Conservation (phyloP, 2,888 invertebrate genomes). For the Dione vanillae region DNA sequence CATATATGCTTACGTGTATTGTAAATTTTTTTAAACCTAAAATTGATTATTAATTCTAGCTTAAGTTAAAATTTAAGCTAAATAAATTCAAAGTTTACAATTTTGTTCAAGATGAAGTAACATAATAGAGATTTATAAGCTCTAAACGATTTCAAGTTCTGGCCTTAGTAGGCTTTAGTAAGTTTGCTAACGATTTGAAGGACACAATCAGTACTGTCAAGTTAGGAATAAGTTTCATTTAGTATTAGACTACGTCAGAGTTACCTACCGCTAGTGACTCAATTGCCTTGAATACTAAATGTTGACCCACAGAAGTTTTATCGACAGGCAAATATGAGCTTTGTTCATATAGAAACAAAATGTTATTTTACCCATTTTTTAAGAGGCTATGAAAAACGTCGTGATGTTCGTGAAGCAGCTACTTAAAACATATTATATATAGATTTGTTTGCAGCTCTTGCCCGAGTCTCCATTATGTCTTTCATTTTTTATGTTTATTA, state of each 20-base stretch:
- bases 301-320: conserved; percentile 9
- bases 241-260: conserved; percentile 22
- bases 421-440: background rate
- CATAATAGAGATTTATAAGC: background rate
- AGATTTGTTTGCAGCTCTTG: too few relatives aligned
- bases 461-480: too few relatives aligned
- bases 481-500: too few relatives aligned
- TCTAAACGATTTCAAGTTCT: conserved; percentile 9
- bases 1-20: too few relatives aligned
- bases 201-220: conserved; percentile 32
- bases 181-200: conserved; percentile 29
- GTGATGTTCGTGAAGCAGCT: background rate
- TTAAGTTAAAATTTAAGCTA: too few relatives aligned
- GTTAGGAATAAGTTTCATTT: conserved; percentile 35
- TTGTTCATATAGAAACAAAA: background rate
- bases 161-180: conserved; percentile 18
- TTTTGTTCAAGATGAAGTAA: background rate
- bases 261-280: too few relatives aligned
- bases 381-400: background rate
- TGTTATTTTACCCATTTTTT: background rate
- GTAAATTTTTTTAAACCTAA: too few relatives aligned
- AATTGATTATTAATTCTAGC: too few relatives aligned
- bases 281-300: background rate
- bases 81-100: background rate
- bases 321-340: background rate